These are phyloP conservation scores for Heliconius sara DNA, from an alignment of 2,888 invertebrate genomes.

Conservation along the genomic window DNA sequence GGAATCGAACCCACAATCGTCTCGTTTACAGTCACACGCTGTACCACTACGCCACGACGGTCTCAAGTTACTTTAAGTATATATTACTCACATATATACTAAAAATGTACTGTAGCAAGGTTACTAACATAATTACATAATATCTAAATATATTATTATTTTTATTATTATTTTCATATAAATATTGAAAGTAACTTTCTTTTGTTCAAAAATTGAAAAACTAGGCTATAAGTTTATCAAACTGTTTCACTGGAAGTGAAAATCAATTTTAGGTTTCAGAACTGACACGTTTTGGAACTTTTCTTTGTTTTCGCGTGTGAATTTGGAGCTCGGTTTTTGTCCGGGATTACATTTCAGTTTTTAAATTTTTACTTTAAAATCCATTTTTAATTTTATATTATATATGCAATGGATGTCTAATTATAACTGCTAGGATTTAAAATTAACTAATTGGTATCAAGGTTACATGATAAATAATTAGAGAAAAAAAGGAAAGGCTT, in stretches of 20 bases:
- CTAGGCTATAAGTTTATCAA: constrained; percentile 2
- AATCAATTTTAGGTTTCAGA: constrained; percentile 18
- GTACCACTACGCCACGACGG: too few species aligned
- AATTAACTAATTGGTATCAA: background rate
- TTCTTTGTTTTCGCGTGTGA: constrained; percentile 18
- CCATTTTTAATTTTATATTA: background rate
- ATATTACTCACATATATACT: too few species aligned
- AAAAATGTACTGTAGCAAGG: too few species aligned
- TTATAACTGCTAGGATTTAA: background rate
- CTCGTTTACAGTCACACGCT: too few species aligned
- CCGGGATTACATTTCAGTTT: background rate
- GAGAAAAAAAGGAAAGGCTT: background rate
- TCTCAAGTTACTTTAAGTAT: too few species aligned
- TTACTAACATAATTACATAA: too few species aligned
- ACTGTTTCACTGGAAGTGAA: constrained; percentile 4
- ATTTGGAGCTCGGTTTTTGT: background rate
- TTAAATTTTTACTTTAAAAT: background rate
- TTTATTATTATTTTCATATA: background rate
- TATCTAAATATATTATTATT: too few species aligned
- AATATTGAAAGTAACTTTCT: background rate
- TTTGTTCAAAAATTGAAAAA: constrained; percentile 3
- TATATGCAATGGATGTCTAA: background rate
- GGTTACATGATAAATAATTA: background rate
- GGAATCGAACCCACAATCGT: too few species aligned
- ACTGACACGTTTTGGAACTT: constrained; percentile 15